Evolutionary conservation across 2,888 invertebrate genomes (phyloP), one percentile per base, ranked within the genome.

Genomic region (Drosophila acutilabella): DNA sequence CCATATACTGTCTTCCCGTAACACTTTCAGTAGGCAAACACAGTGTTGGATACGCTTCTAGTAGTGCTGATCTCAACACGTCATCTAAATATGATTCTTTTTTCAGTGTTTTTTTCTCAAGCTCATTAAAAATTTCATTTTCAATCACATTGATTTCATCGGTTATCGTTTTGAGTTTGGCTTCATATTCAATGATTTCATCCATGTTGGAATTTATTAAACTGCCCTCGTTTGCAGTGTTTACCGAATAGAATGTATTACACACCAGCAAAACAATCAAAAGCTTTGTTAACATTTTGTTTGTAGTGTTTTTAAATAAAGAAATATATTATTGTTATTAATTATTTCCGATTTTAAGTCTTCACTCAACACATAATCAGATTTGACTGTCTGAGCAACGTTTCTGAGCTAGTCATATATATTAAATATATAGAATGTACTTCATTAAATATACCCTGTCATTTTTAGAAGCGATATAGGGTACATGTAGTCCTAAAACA

Each of bases 41-140:
- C 7, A 64, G 36, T 1, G 18, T 52, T 18, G 71, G 71, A 16
- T 71, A 26, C 0, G 26, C 20, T 7, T 14, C 23, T n/a, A 52
- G 23, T 4, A 71, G 42, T 14, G 14, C 18, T 8, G 7, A 14
- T 48, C 38, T 23, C 20, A 53, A 26, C 1, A 23, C 1, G 5
- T 13, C 26, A 13, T 33, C 7, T 14, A 23, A 11, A 40, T 51
- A 20, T n/a, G n/a, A 1, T 2, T 51, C 20, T 23, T n/a, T 8
- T n/a, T 38, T 23, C 0, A 13, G 23, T 23, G 38, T 18, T 10
- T 3, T 16, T 0, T 38, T 26, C 3, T 41, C 40, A 14, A 26
- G 3, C 0, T 14, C 6, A 30, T 10, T 14, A 1, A 0, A 23
- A 2, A 10, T 23, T 11, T 20, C 0, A 38, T 51, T 36, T 4